These are phyloP conservation scores for Papilio gigon DNA, from an alignment of 2,888 invertebrate genomes.

Conservation along the genomic window DNA sequence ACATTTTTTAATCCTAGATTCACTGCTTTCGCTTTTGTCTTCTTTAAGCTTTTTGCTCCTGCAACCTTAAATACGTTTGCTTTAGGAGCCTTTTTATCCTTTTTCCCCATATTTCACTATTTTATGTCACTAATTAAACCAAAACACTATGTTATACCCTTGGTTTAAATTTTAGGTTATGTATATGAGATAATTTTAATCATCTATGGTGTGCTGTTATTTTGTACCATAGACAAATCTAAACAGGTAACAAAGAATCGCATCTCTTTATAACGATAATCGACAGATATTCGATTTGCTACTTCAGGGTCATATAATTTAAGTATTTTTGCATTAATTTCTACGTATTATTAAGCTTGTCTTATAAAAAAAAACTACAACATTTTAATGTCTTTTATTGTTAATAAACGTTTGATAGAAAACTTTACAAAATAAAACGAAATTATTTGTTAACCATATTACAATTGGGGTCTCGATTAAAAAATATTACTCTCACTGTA, in stretches of 20 bases:
- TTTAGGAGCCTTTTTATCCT: conserved; percentile 69
- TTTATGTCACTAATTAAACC: not conserved
- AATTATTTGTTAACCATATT: conserved; percentile 54
- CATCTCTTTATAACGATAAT: no score
- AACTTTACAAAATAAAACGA: conserved; percentile 65
- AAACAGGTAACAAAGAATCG: not conserved
- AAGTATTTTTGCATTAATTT: no score
- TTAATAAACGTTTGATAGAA: conserved; percentile 78
- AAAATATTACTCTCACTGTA: conserved; percentile 58
- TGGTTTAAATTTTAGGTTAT: not conserved
- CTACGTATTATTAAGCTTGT: no score
- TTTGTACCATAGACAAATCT: not conserved
- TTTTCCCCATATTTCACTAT: conserved; percentile 65
- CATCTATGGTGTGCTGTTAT: not conserved
- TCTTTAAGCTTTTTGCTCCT: conserved; percentile 77
- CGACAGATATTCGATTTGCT: not conserved
- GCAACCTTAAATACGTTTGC: conserved; percentile 76
- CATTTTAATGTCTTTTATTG: conserved; percentile 77
- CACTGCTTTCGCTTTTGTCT: conserved; percentile 74
- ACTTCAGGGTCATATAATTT: no score
- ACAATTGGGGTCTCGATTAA: conserved; percentile 42
- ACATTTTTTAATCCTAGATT: conserved; percentile 76
- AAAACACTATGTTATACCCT: not conserved
- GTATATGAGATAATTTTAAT: not conserved
- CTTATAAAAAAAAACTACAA: conserved; percentile 30